Base-by-base conservation (phyloP, 2,113 vertebrate species). In the Cyanocitta stelleri region DNA sequence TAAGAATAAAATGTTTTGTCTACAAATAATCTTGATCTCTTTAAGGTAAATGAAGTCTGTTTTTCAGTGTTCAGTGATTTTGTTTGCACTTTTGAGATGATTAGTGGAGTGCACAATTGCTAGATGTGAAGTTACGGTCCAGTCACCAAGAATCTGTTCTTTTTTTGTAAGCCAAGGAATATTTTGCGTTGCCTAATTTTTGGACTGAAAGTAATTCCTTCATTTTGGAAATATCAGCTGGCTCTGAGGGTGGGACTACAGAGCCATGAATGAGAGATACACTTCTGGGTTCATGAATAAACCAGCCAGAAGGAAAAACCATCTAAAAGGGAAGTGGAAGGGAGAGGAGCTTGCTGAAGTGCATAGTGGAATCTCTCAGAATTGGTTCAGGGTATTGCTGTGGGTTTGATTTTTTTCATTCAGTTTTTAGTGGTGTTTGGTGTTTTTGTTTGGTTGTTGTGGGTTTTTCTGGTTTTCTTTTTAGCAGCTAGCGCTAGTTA, bases 381-480 rank as follows among this genome's bases (percentile, higher is more conserved):
- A 84, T 11, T 24, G 18, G 4, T 64, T 64, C 19, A 71, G 32
- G n/a, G 61, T 66, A 46, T 22, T 80, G 12, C 3, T 59, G 29
- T 37, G 5, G 9, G 8, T 0, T 5, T 48, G 23, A 11, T 17
- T 30, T 24, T 29, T 41, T 58, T 24, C 16, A 8, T 35, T 33
- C 16, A 7, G 2, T 16, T 88, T 73, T 87, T 27, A 32, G 17
- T 30, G 16, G 3, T 27, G 11, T 3, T 69, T 48, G 24, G 2
- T 2, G 1, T 63, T 44, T 59, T 43, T 62, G 11, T 21, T 64
- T 30, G 8, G 11, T 74, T 48, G 7, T 6, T 41, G 16, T 59
- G 62, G 16, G 1, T 0, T 46, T 44, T 59, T 14, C 11, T 54
- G 1, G 4, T 21, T 51, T 58, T 49, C 7, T 59, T 37, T n/a